A percentile compares a stretch with the other conserved stretches of the same genome.
Evolutionary conservation across 2,888 invertebrate species (phyloP).

Genomic region (Cyrtodaria siliqua): DNA sequence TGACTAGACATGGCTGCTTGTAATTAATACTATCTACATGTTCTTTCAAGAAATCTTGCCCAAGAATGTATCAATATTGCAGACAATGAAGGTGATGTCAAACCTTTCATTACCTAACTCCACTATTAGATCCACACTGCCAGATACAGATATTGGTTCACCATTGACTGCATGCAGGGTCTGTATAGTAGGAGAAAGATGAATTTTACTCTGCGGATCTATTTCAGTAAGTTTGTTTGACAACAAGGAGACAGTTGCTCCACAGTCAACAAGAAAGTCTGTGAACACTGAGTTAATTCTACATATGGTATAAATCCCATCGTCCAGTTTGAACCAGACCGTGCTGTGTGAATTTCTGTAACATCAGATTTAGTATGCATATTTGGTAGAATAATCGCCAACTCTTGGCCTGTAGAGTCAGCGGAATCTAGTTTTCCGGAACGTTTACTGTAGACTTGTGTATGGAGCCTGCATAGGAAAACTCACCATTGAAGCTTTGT

Average conservation of each 20-base stretch:
- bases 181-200: not conserved
- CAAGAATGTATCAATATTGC: constrained; percentile 16
- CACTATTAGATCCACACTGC: too few species aligned
- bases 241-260: constrained; percentile 13
- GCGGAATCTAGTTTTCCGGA: constrained; percentile 20
- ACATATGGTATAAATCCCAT: constrained; percentile 17
- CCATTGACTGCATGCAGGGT: not conserved
- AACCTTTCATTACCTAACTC: not conserved
- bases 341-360: constrained; percentile 14
- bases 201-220: not conserved
- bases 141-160: constrained; percentile 6
- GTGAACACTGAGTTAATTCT: too few species aligned
- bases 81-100: constrained; percentile 11
- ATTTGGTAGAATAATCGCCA: not conserved
- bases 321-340: constrained; percentile 17
- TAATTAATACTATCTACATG: constrained; percentile 27
- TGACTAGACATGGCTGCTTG: constrained; percentile 13
- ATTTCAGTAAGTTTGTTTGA: constrained; percentile 17
- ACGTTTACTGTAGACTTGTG: not conserved
- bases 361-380: constrained; percentile 3
- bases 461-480: too few species aligned
- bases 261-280: constrained; percentile 19
- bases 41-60: constrained; percentile 18
- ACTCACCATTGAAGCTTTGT: not conserved
- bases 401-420: constrained; percentile 31